Conservation (phyloP, 1,140 invertebrate genomes). For the Caenorhabditis latens region DNA sequence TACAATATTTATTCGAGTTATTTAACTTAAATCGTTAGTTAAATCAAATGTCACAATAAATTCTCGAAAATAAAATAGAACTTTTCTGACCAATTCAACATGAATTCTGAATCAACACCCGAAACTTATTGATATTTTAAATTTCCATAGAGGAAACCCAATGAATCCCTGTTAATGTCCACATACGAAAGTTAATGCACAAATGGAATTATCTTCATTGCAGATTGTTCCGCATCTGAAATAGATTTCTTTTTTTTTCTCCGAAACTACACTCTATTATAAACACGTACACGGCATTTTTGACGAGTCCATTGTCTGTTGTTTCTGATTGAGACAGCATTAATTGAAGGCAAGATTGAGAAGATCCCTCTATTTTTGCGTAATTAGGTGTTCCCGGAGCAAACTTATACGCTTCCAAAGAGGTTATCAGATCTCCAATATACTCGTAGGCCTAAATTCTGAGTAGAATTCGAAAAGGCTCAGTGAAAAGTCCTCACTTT, state of each 20-base stretch:
- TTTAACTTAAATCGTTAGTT: too few species aligned
- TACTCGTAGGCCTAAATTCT: not conserved
- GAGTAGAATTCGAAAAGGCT: not conserved
- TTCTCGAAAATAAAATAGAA: too few species aligned
- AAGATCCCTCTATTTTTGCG: not conserved
- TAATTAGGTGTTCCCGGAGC: not conserved
- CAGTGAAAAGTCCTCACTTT: not conserved
- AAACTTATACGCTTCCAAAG: not conserved
- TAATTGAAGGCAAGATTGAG: conserved; percentile 3
- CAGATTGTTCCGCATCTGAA: not conserved
- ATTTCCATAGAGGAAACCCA: too few species aligned
- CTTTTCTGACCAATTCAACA: too few species aligned
- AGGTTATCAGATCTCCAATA: not conserved
- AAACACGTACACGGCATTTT: not conserved
- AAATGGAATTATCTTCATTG: not conserved
- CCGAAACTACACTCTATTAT: not conserved
- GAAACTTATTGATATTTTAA: too few species aligned
- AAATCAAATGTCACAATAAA: too few species aligned
- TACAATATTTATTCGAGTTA: too few species aligned
- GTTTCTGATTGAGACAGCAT: not conserved
- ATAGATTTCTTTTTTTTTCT: not conserved
- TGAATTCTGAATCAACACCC: too few species aligned
- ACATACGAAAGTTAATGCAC: conserved; percentile 1
- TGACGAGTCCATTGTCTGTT: not conserved
- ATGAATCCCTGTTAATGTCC: not conserved